Evolutionary conservation across 2,888 invertebrate species (phyloP).

Genomic region (Drosophila infuscata): DNA sequence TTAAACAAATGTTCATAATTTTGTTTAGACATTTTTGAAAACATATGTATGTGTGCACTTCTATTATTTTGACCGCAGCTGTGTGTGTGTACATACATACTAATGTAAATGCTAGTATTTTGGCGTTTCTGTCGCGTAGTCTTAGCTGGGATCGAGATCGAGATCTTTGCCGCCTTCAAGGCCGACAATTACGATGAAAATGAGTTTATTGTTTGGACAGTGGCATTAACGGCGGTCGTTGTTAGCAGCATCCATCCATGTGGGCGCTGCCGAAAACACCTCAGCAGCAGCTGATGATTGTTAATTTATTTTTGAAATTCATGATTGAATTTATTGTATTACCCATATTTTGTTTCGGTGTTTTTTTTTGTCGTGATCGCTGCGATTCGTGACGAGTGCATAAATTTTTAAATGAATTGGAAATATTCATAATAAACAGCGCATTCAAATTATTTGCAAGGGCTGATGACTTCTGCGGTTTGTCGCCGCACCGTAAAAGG

Average conservation of each 20-base stretch:
- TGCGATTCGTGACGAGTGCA: conserved; percentile 31
- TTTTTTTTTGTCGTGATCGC: conserved; percentile 35
- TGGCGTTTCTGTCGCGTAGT: conserved; percentile 29
- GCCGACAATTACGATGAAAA: conserved; percentile 71
- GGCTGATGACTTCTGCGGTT: conserved; percentile 42
- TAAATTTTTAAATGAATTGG: conserved; percentile 16
- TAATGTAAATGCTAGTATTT: conserved; percentile 13
- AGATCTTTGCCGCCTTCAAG: conserved; percentile 65
- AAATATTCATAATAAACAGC: conserved; percentile 22
- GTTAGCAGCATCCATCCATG: conserved; percentile 43
- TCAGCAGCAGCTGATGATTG: conserved; percentile 58
- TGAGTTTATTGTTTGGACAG: conserved; percentile 77
- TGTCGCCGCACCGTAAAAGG: conserved; percentile 46
- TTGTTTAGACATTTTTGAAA: background rate
- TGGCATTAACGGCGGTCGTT: conserved; percentile 55
- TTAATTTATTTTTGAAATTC: conserved; percentile 75
- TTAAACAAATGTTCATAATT: background rate
- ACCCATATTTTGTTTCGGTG: conserved; percentile 35
- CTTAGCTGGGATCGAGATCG: conserved; percentile 46
- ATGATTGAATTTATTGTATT: conserved; percentile 74
- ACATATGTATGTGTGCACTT: background rate
- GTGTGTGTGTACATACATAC: background rate
- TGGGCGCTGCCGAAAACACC: conserved; percentile 61
- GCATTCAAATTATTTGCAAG: conserved; percentile 9
- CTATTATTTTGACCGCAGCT: background rate